Conservation (phyloP, 2,797 vertebrate genomes). For the Etheostoma nigrum region DNA sequence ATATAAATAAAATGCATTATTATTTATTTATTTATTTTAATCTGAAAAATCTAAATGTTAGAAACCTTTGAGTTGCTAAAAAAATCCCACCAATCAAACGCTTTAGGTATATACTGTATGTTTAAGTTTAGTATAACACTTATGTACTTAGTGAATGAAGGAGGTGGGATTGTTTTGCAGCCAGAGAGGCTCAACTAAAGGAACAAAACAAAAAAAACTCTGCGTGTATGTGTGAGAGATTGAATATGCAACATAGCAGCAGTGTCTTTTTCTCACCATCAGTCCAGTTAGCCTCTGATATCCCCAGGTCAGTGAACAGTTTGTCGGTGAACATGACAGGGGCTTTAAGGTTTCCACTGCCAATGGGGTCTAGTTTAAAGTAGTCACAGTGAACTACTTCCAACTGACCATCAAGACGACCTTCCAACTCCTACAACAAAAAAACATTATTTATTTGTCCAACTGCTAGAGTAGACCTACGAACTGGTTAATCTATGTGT, state of each 20-base stretch:
- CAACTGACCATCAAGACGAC: slow-evolving; percentile 83
- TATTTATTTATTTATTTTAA: too few relatives aligned
- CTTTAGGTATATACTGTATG: background rate
- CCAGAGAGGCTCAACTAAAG: slow-evolving; percentile 1
- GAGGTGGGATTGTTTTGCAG: background rate
- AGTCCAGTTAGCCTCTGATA: slow-evolving; percentile 88
- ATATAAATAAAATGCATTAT: too few relatives aligned
- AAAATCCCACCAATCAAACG: too few relatives aligned
- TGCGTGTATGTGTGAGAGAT: background rate
- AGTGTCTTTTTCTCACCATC: slow-evolving; percentile 83
- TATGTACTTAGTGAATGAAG: background rate
- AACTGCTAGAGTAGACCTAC: background rate
- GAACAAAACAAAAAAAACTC: background rate
- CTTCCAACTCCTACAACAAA: slow-evolving; percentile 86
- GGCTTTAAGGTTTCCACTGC: slow-evolving; percentile 74
- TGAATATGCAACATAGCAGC: background rate
- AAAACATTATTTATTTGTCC: background rate
- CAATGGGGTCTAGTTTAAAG: slow-evolving; percentile 90
- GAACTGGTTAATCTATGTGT: background rate
- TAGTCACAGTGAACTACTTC: slow-evolving; percentile 92
- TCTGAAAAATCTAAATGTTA: too few relatives aligned
- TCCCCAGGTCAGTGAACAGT: slow-evolving; percentile 89
- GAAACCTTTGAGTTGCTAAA: too few relatives aligned
- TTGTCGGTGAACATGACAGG: slow-evolving; percentile 84
- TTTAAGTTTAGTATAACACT: background rate